Base-by-base conservation (phyloP, 2,113 vertebrate species). In the Pristiophorus japonicus region DNA sequence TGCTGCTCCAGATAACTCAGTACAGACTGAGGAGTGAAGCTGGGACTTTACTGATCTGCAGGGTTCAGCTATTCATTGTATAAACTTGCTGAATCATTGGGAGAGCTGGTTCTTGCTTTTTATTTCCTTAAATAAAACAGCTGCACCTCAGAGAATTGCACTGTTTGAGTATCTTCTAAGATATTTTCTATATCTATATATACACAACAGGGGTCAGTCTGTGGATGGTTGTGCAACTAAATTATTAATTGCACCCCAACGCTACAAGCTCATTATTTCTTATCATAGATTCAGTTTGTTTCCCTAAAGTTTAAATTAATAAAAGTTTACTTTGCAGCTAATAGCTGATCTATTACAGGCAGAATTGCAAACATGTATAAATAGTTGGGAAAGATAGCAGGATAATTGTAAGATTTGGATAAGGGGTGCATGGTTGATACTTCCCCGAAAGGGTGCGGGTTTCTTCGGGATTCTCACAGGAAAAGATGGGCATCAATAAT, bases 201-300 rank as follows among this genome's bases (percentile, higher is more conserved):
- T 81, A 0, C 88, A 92, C 59, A 38, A 92, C 88, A 42, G 88
- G 88, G 62, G 59, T 63, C 88, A 65, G 59, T 63, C 55, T 38
- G 34, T 62, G 16, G 59, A 34, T 63, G 88, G 16, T 92, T 38
- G 8, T 22, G 6, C n/a, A 92, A 7, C 59, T n/a, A 92, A 92
- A 92, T 92, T 92, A 92, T 92, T 65, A 92, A 92, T 92, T 92
- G 85, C 85, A 63, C 59, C 59, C 59, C 38, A 65, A 16, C 65
- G 88, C 59, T 92, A 63, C 59, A 92, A 92, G 55, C 59, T 92
- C n/a, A 65, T 92, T 92, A 92, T 92, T 92, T 92, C 88, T 22
- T 65, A 63, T 63, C 16, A 20, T 63, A 38, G 12, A 38, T 65
- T 92, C 59, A 92, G 11, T 92, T 92, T 92, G 34, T 65, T 63